Evolutionary conservation across 1,140 invertebrate species (phyloP).

Genomic region (Wiebesia pumilae): DNA sequence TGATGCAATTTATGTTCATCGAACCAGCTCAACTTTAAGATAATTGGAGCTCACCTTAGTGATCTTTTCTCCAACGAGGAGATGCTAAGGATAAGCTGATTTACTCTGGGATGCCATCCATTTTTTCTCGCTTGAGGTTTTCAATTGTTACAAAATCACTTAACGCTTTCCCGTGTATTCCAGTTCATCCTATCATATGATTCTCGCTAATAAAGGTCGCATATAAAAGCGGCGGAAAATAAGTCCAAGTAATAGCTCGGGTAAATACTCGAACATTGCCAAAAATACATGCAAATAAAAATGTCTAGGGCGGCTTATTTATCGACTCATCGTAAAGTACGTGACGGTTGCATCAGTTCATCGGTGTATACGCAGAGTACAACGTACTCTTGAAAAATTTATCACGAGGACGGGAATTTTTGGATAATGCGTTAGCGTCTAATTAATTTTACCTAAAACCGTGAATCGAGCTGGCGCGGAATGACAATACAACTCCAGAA

Average conservation of each 20-base stretch:
- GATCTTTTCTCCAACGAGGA: slow-evolving; percentile 39
- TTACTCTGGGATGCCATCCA: slow-evolving; percentile 14
- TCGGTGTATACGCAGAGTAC: slow-evolving; percentile 37
- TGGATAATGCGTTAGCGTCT: slow-evolving; percentile 39
- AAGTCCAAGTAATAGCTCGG: slow-evolving; percentile 32
- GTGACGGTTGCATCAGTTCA: slow-evolving; percentile 53
- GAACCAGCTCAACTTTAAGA: slow-evolving; percentile 59
- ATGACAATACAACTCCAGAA: slow-evolving; percentile 12
- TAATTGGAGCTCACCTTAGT: slow-evolving; percentile 61
- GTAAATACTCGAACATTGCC: slow-evolving; percentile 7
- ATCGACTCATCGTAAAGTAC: slow-evolving; percentile 54
- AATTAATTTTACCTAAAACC: slow-evolving; percentile 42
- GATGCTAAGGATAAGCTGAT: background rate
- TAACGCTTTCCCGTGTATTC: background rate
- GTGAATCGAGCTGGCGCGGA: slow-evolving; percentile 36
- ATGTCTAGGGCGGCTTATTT: slow-evolving; percentile 50
- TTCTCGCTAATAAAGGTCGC: slow-evolving; percentile 26
- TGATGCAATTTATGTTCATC: slow-evolving; percentile 56
- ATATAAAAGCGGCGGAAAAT: slow-evolving; percentile 44
- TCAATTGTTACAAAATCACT: background rate
- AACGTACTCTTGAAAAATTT: slow-evolving; percentile 39
- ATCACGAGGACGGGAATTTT: slow-evolving; percentile 51
- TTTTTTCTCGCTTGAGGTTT: background rate
- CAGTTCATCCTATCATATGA: background rate
- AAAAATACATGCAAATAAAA: slow-evolving; percentile 44